Evolutionary conservation across 2,888 invertebrate species (phyloP).

Genomic region (Argynnis bischoffii): DNA sequence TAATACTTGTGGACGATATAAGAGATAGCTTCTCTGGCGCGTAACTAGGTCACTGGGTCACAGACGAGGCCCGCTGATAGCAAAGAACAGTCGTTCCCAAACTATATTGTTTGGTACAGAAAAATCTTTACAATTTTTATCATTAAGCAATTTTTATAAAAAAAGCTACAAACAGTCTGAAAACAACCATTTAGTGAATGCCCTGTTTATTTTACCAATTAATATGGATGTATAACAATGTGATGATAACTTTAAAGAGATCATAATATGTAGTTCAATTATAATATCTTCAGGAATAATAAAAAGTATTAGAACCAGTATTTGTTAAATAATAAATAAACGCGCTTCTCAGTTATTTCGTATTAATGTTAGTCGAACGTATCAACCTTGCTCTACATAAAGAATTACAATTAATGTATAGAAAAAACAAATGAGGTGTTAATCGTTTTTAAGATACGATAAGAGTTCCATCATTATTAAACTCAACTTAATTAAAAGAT

Average conservation of each 20-base stretch:
- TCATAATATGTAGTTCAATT: too few relatives aligned
- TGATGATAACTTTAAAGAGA: too few relatives aligned
- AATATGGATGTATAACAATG: too few relatives aligned
- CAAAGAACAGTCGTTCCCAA: constrained; percentile 62
- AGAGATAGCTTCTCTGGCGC: constrained; percentile 69
- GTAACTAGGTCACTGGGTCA: constrained; percentile 86
- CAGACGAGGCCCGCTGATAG: constrained; percentile 68
- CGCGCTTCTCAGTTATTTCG: constrained; percentile 69
- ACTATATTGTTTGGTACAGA: constrained; percentile 51
- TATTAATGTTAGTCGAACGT: constrained; percentile 70
- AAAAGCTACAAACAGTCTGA: constrained; percentile 17
- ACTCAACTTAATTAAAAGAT: not conserved
- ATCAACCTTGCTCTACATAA: constrained; percentile 73
- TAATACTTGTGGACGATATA: constrained; percentile 55
- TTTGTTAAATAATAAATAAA: too few relatives aligned
- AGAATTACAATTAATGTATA: constrained; percentile 69
- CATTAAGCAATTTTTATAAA: not conserved
- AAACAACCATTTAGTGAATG: too few relatives aligned
- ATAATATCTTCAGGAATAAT: too few relatives aligned
- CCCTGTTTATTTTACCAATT: too few relatives aligned
- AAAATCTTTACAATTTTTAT: constrained; percentile 4
- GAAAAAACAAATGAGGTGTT: constrained; percentile 39
- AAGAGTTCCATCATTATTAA: constrained; percentile 22
- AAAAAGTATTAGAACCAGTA: too few relatives aligned
- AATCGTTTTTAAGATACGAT: constrained; percentile 32